Base-by-base conservation (phyloP, 2,113 vertebrate genomes). In the Peucedramus taeniatus region DNA sequence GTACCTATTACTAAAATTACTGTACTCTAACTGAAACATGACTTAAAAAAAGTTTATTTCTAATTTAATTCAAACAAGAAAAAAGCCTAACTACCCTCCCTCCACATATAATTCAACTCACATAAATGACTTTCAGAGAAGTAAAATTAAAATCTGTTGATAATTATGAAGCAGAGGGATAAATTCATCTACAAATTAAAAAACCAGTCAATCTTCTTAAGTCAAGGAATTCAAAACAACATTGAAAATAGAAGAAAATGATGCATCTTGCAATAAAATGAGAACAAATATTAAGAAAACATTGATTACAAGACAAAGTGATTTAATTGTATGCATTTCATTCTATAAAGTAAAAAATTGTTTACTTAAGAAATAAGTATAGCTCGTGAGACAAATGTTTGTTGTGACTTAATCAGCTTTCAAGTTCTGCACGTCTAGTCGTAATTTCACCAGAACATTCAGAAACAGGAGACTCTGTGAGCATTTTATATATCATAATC, bases 11-110 rank as follows among this genome's bases (percentile, higher is more conserved):
- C 57, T 63, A 44, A 63, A 57, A 76, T 30, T n/a, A 31, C 13
- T 33, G 4, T 28, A 66, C 11, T 10, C 3, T 23, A 69, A 59
- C 2, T 64, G 27, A 70, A 81, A 17, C 2, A 47, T 37, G 3
- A 22, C 24, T 57, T 68, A 20, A 1, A 59, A 44, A 27, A 75
- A 27, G 3, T 23, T 14, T 54, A 35, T 54, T 75, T 79, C 15
- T 42, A 69, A 54, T 64, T 64, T 56, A 40, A 56, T 50, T 70
- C 42, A n/a, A 76, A 27, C 4, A 56, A 56, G 8, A 11, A 66
- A 51, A 19, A 54, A 22, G 3, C 6, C 13, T 19, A 57, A 22
- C 1, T 10, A 14, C 9, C 13, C 5, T 31, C 27, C 5, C 3
- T 13, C 30, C 24, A 15, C 15, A 33, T 45, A 30, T 23, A 70